Evolutionary conservation across 2,888 invertebrate genomes (phyloP), one percentile per base, ranked within the genome.

Genomic region (Dicranocentrus wangi): DNA sequence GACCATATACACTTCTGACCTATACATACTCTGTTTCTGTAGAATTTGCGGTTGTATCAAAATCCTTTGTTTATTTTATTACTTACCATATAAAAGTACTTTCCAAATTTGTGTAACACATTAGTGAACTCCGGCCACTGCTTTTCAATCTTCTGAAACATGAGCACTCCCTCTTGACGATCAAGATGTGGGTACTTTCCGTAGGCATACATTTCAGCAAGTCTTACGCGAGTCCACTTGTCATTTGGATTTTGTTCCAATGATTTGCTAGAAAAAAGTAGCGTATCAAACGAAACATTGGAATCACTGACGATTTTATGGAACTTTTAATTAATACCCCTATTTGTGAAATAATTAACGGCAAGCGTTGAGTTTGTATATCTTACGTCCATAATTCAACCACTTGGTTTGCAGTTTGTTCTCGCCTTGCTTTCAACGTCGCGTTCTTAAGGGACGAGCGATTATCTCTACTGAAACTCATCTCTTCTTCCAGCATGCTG

Each of bases 181-280:
- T 69, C 69, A 21, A 69, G n/a, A 17, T 69, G 28, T 1, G 69
- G 69, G n/a, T 51, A 69, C 13, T 19, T 7, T n/a, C 69, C 69
- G 27, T 55, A 55, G 5, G 21, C 69, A 23, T 55, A 55, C 15
- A 69, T 39, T 32, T 69, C 69, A 15, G 55, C 69, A 3, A 69
- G 55, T 10, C 69, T 28, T 5, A 69, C 69, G 13, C 21, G 39
- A 13, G 69, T 21, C 69, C 55, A 55, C 19, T 5, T 0, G n/a
- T 69, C 39, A 1, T 55, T 55, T 1, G 69, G 69, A 39, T 69
- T 69, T 51, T 51, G 15, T 1, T 68, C 68, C 19, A 68, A 8
- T 1, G 51, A 27, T 1, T 10, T 47, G 5, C 68, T 68, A 8
- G 5, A 66, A 66, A 27, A 60, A 1, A 21, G 2, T 39, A 21